Percentiles rank a stretch among this genome's conserved stretches.
Conservation (phyloP, 92 coral and sea anemone species). For the Hydrozoanthus gracilis region DNA sequence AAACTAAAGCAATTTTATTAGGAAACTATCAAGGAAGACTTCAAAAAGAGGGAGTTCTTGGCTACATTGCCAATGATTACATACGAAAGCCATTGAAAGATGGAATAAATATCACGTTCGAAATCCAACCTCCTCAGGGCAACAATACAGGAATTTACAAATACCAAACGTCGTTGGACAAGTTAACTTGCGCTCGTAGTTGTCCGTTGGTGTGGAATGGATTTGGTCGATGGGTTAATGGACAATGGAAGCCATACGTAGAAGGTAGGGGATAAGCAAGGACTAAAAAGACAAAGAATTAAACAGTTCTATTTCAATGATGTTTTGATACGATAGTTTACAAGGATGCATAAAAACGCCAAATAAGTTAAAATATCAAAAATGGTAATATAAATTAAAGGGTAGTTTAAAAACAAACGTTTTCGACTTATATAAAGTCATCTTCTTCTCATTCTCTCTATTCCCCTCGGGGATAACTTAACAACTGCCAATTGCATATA, state of each 20-base stretch:
- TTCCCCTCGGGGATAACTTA: too few relatives aligned
- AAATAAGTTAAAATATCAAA: too few relatives aligned
- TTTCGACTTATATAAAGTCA: too few relatives aligned
- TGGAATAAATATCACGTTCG: slow-evolving; percentile 10
- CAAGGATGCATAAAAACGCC: too few relatives aligned
- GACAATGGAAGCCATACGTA: slow-evolving; percentile 64
- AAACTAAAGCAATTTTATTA: too few relatives aligned
- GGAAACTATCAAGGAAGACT: slow-evolving; percentile 73
- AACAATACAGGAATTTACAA: slow-evolving; percentile 12
- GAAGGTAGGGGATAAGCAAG: slow-evolving; percentile 11
- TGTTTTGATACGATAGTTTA: too few relatives aligned
- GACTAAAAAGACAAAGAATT: too few relatives aligned
- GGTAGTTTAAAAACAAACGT: too few relatives aligned
- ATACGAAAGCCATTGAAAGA: slow-evolving; percentile 60
- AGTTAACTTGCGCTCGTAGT: slow-evolving; percentile 36
- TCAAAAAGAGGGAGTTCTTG: slow-evolving; percentile 69
- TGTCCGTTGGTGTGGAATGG: slow-evolving; percentile 79
- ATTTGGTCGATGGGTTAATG: slow-evolving; percentile 75
- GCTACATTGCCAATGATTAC: slow-evolving; percentile 72
- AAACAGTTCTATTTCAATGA: too few relatives aligned
- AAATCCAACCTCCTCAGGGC: not conserved
- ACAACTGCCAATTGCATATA: too few relatives aligned
- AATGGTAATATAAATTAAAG: too few relatives aligned
- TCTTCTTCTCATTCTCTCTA: too few relatives aligned
- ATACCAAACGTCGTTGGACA: not conserved